Evolutionary conservation across 2,797 vertebrate genomes (phyloP).

Genomic region (Orestias chungarensis): DNA sequence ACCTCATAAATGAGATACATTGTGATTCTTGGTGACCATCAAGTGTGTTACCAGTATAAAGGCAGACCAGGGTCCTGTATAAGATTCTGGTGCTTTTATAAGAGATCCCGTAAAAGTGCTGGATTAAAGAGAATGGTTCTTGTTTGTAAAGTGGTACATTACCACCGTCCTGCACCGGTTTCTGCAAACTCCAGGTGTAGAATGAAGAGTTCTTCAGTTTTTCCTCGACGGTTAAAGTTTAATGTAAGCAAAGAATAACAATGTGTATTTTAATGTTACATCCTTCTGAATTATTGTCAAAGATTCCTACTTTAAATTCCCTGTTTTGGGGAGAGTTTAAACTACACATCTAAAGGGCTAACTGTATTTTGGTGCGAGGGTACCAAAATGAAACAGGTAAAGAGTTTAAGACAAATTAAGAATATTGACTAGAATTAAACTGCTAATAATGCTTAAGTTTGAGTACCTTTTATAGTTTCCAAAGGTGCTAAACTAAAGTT

Average conservation of each 20-base stretch:
- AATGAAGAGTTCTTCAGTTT: not conserved
- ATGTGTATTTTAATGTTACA: not conserved
- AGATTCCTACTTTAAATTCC: not conserved
- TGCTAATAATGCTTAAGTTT: not conserved
- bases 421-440: not conserved
- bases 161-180: too few species aligned
- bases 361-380: not conserved
- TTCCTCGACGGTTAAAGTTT: not conserved
- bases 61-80: not conserved
- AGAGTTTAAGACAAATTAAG: not conserved
- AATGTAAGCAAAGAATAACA: not conserved
- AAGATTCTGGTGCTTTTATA: not conserved
- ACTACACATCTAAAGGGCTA: not conserved
- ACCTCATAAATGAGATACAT: slow-evolving; percentile 3
- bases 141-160: too few species aligned
- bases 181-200: too few species aligned
- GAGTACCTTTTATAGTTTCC: not conserved
- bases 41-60: not conserved
- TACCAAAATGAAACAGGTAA: not conserved
- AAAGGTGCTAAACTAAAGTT: not conserved
- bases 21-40: not conserved
- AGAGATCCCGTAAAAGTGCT: not conserved
- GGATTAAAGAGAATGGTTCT: not conserved
- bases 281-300: not conserved
- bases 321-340: not conserved